phyloP scores from a whole-genome alignment of 2,888 invertebrate species.

The Diarsia dahlii region DNA sequence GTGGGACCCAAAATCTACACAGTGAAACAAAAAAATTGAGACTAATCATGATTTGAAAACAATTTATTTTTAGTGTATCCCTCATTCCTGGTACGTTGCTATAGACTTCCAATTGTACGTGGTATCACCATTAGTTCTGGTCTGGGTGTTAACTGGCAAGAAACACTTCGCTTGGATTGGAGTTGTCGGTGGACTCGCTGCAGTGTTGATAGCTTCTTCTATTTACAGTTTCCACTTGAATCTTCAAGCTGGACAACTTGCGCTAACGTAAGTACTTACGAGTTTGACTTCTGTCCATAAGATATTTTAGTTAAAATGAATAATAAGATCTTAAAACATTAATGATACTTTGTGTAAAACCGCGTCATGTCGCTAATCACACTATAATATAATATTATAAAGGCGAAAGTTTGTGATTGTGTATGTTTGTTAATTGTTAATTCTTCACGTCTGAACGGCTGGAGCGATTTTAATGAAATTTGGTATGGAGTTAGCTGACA shows the following conservation, averaged over 20 bases:
- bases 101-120: conserved; percentile 75
- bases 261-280: conserved; percentile 46
- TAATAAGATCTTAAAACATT: no score
- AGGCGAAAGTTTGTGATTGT: no score
- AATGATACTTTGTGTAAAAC: no score
- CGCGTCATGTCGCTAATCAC: no score
- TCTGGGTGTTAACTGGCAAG: conserved; percentile 71
- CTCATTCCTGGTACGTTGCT: conserved; percentile 76
- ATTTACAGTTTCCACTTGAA: conserved; percentile 60
- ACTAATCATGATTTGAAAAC: background rate
- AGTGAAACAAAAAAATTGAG: background rate
- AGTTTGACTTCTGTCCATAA: background rate
- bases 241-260: conserved; percentile 48
- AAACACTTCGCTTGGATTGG: conserved; percentile 71
- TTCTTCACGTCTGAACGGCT: no score
- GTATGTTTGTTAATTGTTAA: no score
- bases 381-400: no score
- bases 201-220: conserved; percentile 51
- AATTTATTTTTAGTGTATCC: conserved; percentile 72
- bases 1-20: background rate
- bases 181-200: conserved; percentile 55
- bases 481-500: no score
- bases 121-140: conserved; percentile 75
- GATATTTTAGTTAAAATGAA: background rate
- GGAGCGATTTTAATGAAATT: no score